phyloP scores from a whole-genome alignment of 2,797 vertebrate species.

The Pitangus sulphuratus region DNA sequence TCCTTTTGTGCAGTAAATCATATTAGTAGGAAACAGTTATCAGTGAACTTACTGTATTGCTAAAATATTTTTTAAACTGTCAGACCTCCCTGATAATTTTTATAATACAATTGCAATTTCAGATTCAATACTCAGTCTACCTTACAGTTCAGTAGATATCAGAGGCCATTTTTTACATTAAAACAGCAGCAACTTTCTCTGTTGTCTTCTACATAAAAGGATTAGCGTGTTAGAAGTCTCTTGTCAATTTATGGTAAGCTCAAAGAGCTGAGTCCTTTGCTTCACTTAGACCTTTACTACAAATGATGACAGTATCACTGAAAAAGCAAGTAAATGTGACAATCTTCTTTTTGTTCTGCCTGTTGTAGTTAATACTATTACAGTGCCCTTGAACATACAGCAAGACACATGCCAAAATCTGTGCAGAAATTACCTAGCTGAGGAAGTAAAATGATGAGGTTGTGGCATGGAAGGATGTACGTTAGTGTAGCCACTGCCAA shows the following conservation, averaged over 20 bases:
- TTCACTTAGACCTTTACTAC: neutral
- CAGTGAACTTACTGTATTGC: neutral
- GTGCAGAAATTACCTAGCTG: neutral
- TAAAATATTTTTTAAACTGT: neutral
- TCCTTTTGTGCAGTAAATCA: neutral
- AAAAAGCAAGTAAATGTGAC: neutral
- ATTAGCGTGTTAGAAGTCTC: neutral
- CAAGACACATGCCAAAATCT: neutral
- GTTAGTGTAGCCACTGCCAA: neutral
- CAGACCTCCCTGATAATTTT: neutral
- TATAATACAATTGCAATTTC: neutral
- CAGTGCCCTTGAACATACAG: neutral
- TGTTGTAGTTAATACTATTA: neutral
- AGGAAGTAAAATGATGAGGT: neutral
- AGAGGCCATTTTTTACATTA: neutral
- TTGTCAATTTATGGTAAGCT: neutral
- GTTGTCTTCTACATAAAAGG: neutral
- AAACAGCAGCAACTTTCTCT: neutral
- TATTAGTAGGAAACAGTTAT: neutral
- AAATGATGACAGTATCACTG: neutral
- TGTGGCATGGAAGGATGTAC: rapidly evolving
- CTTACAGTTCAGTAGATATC: neutral
- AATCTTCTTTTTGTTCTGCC: neutral
- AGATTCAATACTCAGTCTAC: neutral
- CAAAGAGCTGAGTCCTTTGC: neutral